Evolutionary conservation across 2,888 invertebrate genomes (phyloP).

Genomic region (Luperina nickerlii): DNA sequence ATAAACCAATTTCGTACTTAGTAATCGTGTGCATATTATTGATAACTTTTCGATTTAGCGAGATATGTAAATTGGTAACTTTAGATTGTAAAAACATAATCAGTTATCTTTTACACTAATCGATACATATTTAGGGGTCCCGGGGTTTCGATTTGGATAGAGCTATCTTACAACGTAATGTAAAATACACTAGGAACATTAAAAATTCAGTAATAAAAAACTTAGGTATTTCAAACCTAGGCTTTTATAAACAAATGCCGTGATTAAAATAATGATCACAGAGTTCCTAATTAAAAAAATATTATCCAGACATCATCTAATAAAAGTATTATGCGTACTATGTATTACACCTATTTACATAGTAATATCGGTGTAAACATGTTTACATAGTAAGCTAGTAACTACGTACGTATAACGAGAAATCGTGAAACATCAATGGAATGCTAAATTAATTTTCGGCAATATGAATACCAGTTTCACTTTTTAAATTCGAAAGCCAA

Average conservation of each 20-base stretch:
- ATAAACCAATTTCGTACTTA: background rate
- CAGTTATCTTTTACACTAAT: too few relatives aligned
- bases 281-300: constrained; percentile 9
- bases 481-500: constrained; percentile 67
- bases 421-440: constrained; percentile 66
- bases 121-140: too few relatives aligned
- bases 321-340: constrained; percentile 24
- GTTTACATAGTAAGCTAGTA: constrained; percentile 50
- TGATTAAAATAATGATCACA: background rate
- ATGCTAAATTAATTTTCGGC: constrained; percentile 70
- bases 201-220: background rate
- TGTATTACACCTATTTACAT: constrained; percentile 33
- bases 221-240: background rate
- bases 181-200: background rate
- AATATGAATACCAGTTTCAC: constrained; percentile 66
- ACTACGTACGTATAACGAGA: constrained; percentile 41
- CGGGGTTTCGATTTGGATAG: too few relatives aligned
- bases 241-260: background rate
- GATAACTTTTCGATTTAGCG: background rate
- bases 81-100: background rate
- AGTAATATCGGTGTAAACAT: constrained; percentile 30
- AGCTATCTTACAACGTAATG: too few relatives aligned
- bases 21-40: too few relatives aligned
- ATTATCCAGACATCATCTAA: constrained; percentile 19
- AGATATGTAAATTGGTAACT: background rate